These are phyloP conservation scores for Drosophila macrothrix DNA, from an alignment of 2,888 invertebrate species.

Conservation along the genomic window DNA sequence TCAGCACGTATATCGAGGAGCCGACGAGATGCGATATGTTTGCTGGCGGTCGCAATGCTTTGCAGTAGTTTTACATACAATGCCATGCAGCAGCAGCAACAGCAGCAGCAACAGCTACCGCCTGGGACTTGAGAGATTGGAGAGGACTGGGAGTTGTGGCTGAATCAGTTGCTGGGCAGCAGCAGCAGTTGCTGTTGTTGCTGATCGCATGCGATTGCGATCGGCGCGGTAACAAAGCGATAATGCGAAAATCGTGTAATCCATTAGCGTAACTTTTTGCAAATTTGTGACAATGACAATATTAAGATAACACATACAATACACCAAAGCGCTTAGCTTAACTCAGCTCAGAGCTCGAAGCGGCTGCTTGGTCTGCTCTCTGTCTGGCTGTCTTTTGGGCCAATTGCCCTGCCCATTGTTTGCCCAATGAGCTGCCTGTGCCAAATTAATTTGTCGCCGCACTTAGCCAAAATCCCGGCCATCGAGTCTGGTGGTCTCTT, in stretches of 20 bases:
- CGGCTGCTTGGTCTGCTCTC: background rate
- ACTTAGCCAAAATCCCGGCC: slow-evolving; percentile 31
- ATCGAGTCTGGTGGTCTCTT: slow-evolving; percentile 62
- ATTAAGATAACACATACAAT: slow-evolving; percentile 84
- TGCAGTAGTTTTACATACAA: slow-evolving; percentile 78
- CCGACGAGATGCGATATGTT: slow-evolving; percentile 44
- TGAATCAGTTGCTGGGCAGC: slow-evolving; percentile 1
- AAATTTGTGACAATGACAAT: slow-evolving; percentile 86
- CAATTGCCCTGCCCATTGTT: slow-evolving; percentile 42
- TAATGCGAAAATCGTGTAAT: slow-evolving; percentile 86
- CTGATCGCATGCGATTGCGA: slow-evolving; percentile 81
- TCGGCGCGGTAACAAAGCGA: slow-evolving; percentile 84
- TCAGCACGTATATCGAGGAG: slow-evolving; percentile 68
- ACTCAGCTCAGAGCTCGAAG: slow-evolving; percentile 1
- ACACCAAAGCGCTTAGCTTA: slow-evolving; percentile 33
- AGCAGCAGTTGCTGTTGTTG: slow-evolving; percentile 20
- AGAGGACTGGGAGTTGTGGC: slow-evolving; percentile 8
- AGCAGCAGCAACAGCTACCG: background rate
- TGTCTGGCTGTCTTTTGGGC: background rate
- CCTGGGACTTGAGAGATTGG: slow-evolving; percentile 5
- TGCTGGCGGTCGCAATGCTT: slow-evolving; percentile 62
- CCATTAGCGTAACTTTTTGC: slow-evolving; percentile 85
- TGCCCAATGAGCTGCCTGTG: slow-evolving; percentile 53
- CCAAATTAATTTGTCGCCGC: slow-evolving; percentile 85
- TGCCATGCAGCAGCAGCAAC: slow-evolving; percentile 61